phyloP scores from a whole-genome alignment of 2,888 invertebrate species.

The Geophilus truncorum region DNA sequence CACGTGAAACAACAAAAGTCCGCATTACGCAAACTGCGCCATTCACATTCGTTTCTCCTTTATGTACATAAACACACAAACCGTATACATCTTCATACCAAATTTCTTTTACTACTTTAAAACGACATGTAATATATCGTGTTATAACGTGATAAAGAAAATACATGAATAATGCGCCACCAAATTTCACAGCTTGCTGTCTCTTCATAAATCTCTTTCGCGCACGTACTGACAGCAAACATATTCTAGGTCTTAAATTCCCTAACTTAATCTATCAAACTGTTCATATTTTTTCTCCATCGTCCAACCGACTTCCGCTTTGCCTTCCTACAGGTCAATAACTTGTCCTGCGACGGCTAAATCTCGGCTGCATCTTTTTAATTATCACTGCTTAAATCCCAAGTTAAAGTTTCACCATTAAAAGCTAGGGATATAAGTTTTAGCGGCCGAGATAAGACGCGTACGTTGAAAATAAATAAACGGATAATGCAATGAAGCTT shows the following conservation, averaged over 20 bases:
- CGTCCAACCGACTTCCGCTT: not conserved
- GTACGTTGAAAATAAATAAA: not conserved
- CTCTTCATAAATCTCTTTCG: not conserved
- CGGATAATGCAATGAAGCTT: not conserved
- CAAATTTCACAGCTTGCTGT: constrained; percentile 12
- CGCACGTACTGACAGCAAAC: not conserved
- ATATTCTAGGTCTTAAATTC: constrained; percentile 12
- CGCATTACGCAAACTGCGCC: not conserved
- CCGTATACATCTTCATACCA: not conserved
- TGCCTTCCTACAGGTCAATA: not conserved
- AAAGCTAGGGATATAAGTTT: not conserved
- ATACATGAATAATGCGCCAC: not conserved
- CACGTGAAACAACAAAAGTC: not conserved
- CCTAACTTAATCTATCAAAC: constrained; percentile 9
- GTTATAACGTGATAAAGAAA: constrained; percentile 12
- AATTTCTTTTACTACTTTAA: not conserved
- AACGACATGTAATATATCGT: not conserved
- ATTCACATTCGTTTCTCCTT: not conserved
- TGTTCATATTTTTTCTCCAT: not conserved
- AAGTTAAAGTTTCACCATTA: not conserved
- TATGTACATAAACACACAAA: not conserved
- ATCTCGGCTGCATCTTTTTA: not conserved
- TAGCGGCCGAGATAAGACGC: not conserved
- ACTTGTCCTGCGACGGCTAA: not conserved
- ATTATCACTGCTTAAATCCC: not conserved